phyloP scores from a whole-genome alignment of 2,888 invertebrate species.

The Fragum whitleyi region DNA sequence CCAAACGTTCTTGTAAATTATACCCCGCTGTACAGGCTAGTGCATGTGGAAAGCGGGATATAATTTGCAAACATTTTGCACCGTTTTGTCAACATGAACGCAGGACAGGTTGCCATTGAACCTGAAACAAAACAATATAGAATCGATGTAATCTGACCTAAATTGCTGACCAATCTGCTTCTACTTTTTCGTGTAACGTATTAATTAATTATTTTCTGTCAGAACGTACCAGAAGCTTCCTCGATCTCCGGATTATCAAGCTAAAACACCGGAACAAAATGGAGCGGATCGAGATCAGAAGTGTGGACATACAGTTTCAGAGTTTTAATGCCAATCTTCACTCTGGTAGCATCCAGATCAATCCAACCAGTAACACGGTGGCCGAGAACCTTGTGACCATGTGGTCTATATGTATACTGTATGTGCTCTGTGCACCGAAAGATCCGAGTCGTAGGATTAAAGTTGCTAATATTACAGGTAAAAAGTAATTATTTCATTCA shows the following conservation, averaged over 20 bases:
- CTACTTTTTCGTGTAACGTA: too few relatives aligned
- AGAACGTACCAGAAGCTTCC: conserved; percentile 15
- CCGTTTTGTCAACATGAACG: too few relatives aligned
- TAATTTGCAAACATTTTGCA: too few relatives aligned
- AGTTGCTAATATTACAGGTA: not conserved
- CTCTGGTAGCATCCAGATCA: conserved; percentile 41
- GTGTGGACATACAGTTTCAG: conserved; percentile 53
- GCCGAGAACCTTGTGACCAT: conserved; percentile 52
- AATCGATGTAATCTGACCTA: too few relatives aligned
- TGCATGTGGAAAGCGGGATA: too few relatives aligned
- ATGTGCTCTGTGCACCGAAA: conserved; percentile 56
- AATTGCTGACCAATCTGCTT: too few relatives aligned
- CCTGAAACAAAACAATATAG: too few relatives aligned
- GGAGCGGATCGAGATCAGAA: conserved; percentile 34
- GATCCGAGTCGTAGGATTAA: conserved; percentile 6
- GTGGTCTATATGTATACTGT: conserved; percentile 50
- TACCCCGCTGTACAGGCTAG: too few relatives aligned
- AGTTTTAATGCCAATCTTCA: conserved; percentile 56
- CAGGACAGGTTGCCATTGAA: too few relatives aligned
- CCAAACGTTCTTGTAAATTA: too few relatives aligned
- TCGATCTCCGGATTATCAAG: conserved; percentile 52
- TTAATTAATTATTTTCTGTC: too few relatives aligned
- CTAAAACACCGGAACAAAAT: conserved; percentile 33
- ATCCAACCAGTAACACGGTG: conserved; percentile 51
- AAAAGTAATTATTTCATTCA: too few relatives aligned